Conservation (phyloP, 2,113 vertebrate species). For the Neomonachus schauinslandi region DNA sequence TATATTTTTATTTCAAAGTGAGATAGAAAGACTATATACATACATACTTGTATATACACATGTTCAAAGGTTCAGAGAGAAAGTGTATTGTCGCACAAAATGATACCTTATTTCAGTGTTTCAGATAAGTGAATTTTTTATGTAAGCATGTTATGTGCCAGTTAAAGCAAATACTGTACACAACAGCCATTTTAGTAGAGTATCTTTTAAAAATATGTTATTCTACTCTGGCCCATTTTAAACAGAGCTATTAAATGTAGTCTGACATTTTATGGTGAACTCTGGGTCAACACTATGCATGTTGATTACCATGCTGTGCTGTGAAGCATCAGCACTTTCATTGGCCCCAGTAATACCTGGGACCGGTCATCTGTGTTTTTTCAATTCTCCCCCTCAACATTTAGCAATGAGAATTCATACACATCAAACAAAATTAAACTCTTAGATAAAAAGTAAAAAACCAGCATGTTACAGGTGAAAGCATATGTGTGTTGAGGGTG, state of each 20-base stretch:
- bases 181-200: background rate
- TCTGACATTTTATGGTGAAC: background rate
- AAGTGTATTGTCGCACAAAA: background rate
- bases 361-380: background rate
- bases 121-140: slow-evolving; percentile 16
- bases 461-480: background rate
- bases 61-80: background rate
- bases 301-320: background rate
- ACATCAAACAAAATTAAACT: background rate
- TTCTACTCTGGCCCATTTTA: background rate
- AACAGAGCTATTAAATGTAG: background rate
- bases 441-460: background rate
- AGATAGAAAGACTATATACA: background rate
- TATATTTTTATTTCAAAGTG: slow-evolving; percentile 38
- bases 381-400: background rate
- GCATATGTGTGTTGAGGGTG: background rate
- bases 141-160: background rate
- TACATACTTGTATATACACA: background rate
- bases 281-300: background rate
- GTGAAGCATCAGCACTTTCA: background rate
- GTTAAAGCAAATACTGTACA: background rate
- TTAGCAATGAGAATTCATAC: background rate
- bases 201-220: background rate
- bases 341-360: background rate
- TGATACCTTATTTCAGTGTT: background rate